phyloP scores from a whole-genome alignment of 1,140 invertebrate species.

The Scaptodrosophila lebanonensis region DNA sequence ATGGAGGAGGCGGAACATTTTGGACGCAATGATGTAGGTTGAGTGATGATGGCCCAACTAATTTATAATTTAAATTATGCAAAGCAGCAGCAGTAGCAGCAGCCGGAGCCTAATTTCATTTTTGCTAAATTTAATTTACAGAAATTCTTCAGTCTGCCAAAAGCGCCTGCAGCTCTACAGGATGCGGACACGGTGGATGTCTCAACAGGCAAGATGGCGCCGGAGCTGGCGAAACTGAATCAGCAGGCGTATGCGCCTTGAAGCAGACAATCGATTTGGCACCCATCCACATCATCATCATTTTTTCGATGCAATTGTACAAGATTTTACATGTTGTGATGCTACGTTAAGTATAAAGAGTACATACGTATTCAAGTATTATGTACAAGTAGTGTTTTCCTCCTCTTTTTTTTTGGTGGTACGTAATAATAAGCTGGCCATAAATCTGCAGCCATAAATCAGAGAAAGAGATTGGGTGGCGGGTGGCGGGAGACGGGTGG shows the following conservation, averaged over 20 bases:
- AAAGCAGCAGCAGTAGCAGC: too few species aligned
- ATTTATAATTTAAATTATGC: conserved; percentile 76
- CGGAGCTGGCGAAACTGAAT: conserved; percentile 61
- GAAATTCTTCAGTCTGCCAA: conserved; percentile 77
- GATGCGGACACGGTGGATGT: conserved; percentile 21
- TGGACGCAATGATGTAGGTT: conserved; percentile 80
- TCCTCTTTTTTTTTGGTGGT: conserved; percentile 6
- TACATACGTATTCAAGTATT: conserved; percentile 65
- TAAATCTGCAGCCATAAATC: conserved; percentile 42
- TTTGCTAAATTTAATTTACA: conserved; percentile 72
- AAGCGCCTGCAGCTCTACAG: conserved; percentile 47
- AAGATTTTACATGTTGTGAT: conserved; percentile 55
- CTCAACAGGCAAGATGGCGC: conserved; percentile 1
- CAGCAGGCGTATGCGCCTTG: conserved; percentile 49
- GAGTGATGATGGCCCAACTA: conserved; percentile 32
- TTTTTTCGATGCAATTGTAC: neutral
- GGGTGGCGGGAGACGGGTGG: neutral
- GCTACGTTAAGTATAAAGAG: conserved; percentile 54
- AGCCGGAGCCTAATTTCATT: conserved; percentile 72
- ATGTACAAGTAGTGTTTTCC: conserved; percentile 72
- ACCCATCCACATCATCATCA: too few species aligned
- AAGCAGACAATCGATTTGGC: conserved; percentile 30
- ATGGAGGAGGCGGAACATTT: conserved; percentile 84
- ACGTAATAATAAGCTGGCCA: conserved; percentile 50
- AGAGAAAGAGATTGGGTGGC: too few species aligned